Evolutionary conservation across 2,888 invertebrate genomes (phyloP), one percentile per base, ranked within the genome.

Genomic region (Caenorhabditis imperialis): DNA sequence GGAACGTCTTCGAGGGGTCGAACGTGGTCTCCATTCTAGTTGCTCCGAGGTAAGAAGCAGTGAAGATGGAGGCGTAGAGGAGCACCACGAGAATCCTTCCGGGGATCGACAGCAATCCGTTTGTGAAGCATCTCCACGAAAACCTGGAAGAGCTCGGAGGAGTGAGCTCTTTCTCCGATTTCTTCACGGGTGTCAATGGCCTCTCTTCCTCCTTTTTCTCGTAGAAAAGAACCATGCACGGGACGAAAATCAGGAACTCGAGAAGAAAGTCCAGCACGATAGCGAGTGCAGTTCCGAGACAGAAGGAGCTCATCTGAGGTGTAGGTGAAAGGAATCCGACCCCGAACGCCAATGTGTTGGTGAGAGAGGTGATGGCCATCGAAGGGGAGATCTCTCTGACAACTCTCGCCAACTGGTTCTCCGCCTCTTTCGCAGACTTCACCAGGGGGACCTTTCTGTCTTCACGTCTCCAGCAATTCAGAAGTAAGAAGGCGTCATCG

Each of bases 1-100:
- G 86, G 57, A 86, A 86, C 0, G 86, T 84, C 65, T 84, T 86
- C 42, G 84, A 78, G 0, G 86, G 86, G 14, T 84, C 83, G 58
- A 86, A 86, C 12, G 78, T 78, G 1, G 84, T 67, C 12, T 83
- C 75, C 69, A 86, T 76, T 22, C 61, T 53, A n/a, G 58, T 35
- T 10, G 79, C 77, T 44, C 85, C 85, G 20, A 78, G 63, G 23
- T 67, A 82, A 7, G 82, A 51, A 3, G 74, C 74, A 18, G 71
- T 51, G 40, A 81, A 67, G n/a, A 80, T 73, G 6, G 73, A 38
- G 0, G 53, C n/a, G 10, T 74, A 81, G 10, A 83, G 60, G n/a
- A 80, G n/a, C 1, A 81, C 45, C 6, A 78, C 77, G 2, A 73
- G 38, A 1, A 58, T 33, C 27, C 73, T 70, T 7, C 84, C 85